Base-by-base conservation (phyloP, 2,797 vertebrate species). In the Muraenolepis orangiensis region DNA sequence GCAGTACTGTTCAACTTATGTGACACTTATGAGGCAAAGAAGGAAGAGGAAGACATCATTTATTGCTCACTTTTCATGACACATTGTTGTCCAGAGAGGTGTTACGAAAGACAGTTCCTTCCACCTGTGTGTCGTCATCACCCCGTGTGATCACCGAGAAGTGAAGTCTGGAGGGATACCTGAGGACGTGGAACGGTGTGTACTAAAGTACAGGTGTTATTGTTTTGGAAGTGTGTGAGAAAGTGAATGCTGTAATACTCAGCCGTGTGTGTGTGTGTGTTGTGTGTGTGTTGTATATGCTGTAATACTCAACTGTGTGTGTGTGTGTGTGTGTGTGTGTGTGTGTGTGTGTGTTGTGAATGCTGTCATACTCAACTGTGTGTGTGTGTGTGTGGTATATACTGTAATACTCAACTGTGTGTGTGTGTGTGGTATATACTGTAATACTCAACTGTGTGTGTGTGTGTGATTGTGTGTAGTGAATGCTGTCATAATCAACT, bases 1-100 rank as follows among this genome's bases (percentile, higher is more conserved):
- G 57, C 57, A 64, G 57, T 64, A 12, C 57, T 64, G 57, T 64
- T 64, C 57, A 64, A 64, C n/a, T 64, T 64, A 64, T 64, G n/a
- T 13, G 23, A 13, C 57, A 11, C 20, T n/a, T n/a, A n/a, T n/a
- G n/a, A n/a, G 51, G n/a, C 51, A 57, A 8, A 57, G 8, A 57
- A 57, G 57, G 23, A 64, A 64, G n/a, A 64, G 57, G 57, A 64
- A 64, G 57, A 64, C 57, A n/a, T 23, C n/a, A n/a, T n/a, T 57
- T n/a, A n/a, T n/a, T 57, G 18, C 51, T n/a, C 51, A 51, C 18
- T 20, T 20, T 14, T n/a, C 46, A n/a, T 46, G 40, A n/a, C 13
- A 51, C 3, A 20, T 51, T 51, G 18, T 51, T 51, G 18, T 51
- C 42, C 42, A 20, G 12, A 16, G 3, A 51, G 42, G 42, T 51